These are phyloP conservation scores for Telenomus remus DNA, from an alignment of 1,140 invertebrate species.

Conservation along the genomic window DNA sequence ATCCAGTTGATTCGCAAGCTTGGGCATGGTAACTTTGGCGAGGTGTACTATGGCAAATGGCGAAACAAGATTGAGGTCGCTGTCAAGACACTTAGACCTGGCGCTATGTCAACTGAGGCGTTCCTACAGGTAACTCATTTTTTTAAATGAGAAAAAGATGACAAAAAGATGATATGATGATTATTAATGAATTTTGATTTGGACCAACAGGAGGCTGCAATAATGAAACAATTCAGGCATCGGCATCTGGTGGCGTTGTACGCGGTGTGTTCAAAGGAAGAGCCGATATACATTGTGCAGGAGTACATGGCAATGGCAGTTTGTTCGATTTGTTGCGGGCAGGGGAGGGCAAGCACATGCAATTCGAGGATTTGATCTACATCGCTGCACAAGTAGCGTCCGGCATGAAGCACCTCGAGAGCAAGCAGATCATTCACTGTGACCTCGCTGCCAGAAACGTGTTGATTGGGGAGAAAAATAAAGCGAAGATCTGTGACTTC, in stretches of 20 bases:
- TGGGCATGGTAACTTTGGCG: conserved; percentile 97
- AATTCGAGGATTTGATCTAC: conserved; percentile 94
- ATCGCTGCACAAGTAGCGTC: conserved; percentile 96
- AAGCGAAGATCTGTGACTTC: conserved; percentile 97
- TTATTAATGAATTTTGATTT: not conserved
- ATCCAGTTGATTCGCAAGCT: conserved; percentile 91
- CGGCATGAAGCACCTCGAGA: conserved; percentile 96
- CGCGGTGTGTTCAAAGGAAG: conserved; percentile 94
- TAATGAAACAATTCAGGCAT: conserved; percentile 99
- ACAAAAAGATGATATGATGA: not conserved
- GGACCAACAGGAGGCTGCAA: conserved; percentile 88
- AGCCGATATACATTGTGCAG: conserved; percentile 97
- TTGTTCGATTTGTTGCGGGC: conserved; percentile 92
- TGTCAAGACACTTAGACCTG: conserved; percentile 96
- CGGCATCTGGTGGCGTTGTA: conserved; percentile 95
- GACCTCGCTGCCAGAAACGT: conserved; percentile 94
- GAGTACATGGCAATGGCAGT: conserved; percentile 97
- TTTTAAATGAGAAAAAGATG: too few species aligned
- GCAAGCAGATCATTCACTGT: conserved; percentile 89
- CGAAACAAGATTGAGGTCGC: conserved; percentile 95
- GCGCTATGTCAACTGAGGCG: conserved; percentile 97
- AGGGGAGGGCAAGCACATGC: conserved; percentile 88
- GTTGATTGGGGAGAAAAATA: conserved; percentile 95
- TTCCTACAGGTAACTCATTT: conserved; percentile 84
- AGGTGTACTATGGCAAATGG: conserved; percentile 98